Evolutionary conservation across 2,888 invertebrate species (phyloP).

Genomic region (Hanleya hanleyi): DNA sequence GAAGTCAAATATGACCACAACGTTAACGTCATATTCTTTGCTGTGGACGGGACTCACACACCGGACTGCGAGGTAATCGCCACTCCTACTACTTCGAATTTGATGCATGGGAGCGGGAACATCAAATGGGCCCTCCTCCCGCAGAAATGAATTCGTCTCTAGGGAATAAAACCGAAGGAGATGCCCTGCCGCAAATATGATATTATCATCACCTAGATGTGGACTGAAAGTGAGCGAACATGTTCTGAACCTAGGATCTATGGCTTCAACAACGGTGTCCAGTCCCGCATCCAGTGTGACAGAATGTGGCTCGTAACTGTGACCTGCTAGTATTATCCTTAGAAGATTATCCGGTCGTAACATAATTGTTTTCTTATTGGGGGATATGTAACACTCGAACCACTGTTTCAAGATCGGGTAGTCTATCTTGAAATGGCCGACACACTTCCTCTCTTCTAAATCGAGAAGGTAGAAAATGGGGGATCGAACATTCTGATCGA

Average conservation of each 20-base stretch:
- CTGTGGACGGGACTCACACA: slow-evolving; percentile 53
- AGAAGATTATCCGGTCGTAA: slow-evolving; percentile 51
- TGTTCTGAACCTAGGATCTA: slow-evolving; percentile 43
- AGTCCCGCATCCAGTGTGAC: slow-evolving; percentile 27
- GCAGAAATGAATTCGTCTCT: slow-evolving; percentile 37
- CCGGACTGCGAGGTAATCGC: slow-evolving; percentile 50
- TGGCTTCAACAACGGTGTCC: slow-evolving; percentile 34
- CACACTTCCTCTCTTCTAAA: slow-evolving; percentile 37
- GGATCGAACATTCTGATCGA: slow-evolving; percentile 43
- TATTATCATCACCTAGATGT: slow-evolving; percentile 44
- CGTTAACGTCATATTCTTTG: slow-evolving; percentile 48
- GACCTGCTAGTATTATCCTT: slow-evolving; percentile 40
- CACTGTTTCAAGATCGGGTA: slow-evolving; percentile 44
- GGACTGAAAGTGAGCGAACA: slow-evolving; percentile 50
- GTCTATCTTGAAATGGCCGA: slow-evolving; percentile 49
- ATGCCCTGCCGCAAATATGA: slow-evolving; percentile 39
- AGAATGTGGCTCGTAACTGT: slow-evolving; percentile 43
- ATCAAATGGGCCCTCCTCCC: slow-evolving; percentile 34
- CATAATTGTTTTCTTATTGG: slow-evolving; percentile 44
- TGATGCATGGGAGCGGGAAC: slow-evolving; percentile 53
- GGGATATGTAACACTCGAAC: slow-evolving; percentile 61
- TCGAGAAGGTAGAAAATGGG: slow-evolving; percentile 55
- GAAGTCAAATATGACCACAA: slow-evolving; percentile 47
- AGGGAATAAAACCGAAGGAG: slow-evolving; percentile 43
- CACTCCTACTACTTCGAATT: slow-evolving; percentile 52